A percentile compares a stretch with the other conserved stretches of the same genome.
Conservation (phyloP, 2,888 invertebrate genomes). For the Dysmachus trigonus region DNA sequence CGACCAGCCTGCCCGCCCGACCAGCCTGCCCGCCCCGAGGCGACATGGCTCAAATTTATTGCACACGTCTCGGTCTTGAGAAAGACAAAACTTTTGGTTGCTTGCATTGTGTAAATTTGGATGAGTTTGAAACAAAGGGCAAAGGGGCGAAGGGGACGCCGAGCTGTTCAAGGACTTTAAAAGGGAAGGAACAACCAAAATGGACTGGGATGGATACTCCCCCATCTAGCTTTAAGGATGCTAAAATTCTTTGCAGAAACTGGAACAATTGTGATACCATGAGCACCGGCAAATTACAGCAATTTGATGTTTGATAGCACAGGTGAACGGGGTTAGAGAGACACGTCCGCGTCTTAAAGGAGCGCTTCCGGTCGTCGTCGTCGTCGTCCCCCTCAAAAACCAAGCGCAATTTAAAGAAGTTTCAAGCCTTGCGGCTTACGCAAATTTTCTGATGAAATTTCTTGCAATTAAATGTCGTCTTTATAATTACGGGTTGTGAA, state of each 20-base stretch:
- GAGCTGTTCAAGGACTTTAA: not conserved
- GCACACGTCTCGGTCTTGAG: slow-evolving; percentile 27
- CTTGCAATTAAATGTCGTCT: not conserved
- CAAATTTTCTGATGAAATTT: not conserved
- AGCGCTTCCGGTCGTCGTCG: not conserved
- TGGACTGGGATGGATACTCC: not conserved
- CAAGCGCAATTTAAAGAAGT: not conserved
- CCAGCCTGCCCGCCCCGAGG: not conserved
- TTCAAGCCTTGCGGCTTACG: not conserved
- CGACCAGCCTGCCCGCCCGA: not conserved
- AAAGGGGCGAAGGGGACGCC: not conserved
- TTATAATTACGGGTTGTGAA: not conserved
- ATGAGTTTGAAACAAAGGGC: not conserved
- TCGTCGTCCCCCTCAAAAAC: not conserved
- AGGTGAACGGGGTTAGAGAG: not conserved
- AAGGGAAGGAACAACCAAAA: not conserved
- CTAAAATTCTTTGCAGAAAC: not conserved
- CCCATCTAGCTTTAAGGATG: not conserved
- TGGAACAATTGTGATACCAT: slow-evolving; percentile 1
- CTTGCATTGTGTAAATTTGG: slow-evolving; percentile 26
- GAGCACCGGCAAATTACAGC: not conserved
- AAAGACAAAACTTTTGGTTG: slow-evolving; percentile 36
- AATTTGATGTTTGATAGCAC: not conserved
- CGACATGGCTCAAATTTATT: slow-evolving; percentile 34
- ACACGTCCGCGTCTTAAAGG: not conserved